A percentile compares a stretch with the other conserved stretches of the same genome.
These are phyloP conservation scores for Catharus ustulatus DNA, from an alignment of 2,797 vertebrate genomes.

Conservation along the genomic window DNA sequence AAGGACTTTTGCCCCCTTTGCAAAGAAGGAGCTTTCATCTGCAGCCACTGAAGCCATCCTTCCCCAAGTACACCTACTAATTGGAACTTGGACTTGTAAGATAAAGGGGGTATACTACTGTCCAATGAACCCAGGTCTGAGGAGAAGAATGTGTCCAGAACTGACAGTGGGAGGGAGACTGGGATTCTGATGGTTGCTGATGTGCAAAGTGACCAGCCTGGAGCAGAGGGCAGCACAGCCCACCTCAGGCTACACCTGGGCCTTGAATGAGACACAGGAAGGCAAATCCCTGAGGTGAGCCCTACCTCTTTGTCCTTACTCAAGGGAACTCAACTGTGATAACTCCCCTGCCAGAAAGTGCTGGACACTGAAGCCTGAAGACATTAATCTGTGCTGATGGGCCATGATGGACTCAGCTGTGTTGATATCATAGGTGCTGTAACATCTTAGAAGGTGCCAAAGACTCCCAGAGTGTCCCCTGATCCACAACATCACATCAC, in stretches of 20 bases:
- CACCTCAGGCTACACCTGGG: not conserved
- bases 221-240: not conserved
- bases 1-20: not conserved
- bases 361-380: not conserved
- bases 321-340: not conserved
- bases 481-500: not conserved
- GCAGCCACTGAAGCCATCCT: fast-evolving
- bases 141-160: not conserved
- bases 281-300: not conserved
- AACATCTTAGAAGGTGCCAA: not conserved
- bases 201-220: fast-evolving
- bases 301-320: not conserved
- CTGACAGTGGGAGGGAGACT: not conserved
- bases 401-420: not conserved
- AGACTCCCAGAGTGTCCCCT: not conserved
- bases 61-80: not conserved
- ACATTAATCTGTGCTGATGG: too few relatives aligned
- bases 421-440: not conserved
- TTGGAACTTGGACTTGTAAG: not conserved
- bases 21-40: not conserved
- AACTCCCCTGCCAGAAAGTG: not conserved
- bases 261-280: not conserved
- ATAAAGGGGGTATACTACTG: too few relatives aligned
- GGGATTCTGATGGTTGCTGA: not conserved
- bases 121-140: not conserved